phyloP scores from a whole-genome alignment of 1,140 invertebrate species.

The Drosophila tristis region DNA sequence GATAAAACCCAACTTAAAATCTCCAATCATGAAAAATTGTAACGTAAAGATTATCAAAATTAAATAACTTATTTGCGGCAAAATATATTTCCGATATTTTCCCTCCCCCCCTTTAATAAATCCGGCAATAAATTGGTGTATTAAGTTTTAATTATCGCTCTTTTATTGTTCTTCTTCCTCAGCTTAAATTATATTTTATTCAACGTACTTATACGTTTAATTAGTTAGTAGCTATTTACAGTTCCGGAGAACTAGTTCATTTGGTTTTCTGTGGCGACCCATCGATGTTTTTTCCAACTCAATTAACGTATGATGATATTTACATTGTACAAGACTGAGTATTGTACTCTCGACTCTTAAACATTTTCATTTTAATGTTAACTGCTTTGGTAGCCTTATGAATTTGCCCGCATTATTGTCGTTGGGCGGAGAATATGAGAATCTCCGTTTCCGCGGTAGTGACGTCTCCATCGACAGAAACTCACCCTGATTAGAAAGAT shows the following conservation, averaged over 20 bases:
- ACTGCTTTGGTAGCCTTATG: constrained; percentile 14
- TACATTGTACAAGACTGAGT: too few relatives aligned
- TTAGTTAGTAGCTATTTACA: too few relatives aligned
- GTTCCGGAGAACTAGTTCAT: too few relatives aligned
- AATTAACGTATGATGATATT: too few relatives aligned
- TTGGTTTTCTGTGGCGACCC: too few relatives aligned
- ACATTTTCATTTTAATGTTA: constrained; percentile 18
- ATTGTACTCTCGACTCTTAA: too few relatives aligned
- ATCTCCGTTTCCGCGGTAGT: not conserved
- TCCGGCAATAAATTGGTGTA: constrained; percentile 57
- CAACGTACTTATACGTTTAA: too few relatives aligned
- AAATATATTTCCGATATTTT: constrained; percentile 39
- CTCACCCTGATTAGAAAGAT: too few relatives aligned
- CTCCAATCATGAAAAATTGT: constrained; percentile 41
- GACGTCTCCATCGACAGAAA: not conserved
- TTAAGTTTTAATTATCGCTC: constrained; percentile 25
- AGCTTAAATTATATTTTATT: not conserved
- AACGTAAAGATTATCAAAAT: constrained; percentile 40
- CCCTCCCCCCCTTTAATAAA: constrained; percentile 1
- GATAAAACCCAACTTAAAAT: constrained; percentile 37
- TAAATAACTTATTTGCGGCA: constrained; percentile 33
- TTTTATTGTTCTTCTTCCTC: not conserved
- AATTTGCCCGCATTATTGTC: constrained; percentile 13
- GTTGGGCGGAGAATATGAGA: not conserved
- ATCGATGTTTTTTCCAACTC: too few relatives aligned